phyloP scores from a whole-genome alignment of 2,888 invertebrate species.

The Synergus japonicus region DNA sequence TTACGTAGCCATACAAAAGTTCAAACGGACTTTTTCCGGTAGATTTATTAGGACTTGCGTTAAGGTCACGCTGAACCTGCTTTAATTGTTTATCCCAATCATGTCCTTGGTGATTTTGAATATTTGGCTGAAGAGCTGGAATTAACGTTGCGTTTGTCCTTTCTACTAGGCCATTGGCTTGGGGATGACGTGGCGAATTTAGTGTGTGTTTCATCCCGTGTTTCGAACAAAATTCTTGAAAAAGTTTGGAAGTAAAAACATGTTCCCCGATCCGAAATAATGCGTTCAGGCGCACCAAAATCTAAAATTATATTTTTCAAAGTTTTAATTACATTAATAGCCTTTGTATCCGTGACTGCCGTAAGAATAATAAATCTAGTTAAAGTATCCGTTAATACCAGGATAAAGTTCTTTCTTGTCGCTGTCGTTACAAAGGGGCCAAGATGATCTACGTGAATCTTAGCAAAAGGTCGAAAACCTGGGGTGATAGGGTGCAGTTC shows the following conservation, averaged over 20 bases:
- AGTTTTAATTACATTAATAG: slow-evolving; percentile 3
- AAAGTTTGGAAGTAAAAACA: slow-evolving; percentile 45
- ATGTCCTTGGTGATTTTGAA: slow-evolving; percentile 1
- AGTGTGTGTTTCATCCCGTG: not conserved
- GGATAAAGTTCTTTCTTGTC: slow-evolving; percentile 44
- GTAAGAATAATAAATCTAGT: slow-evolving; percentile 49
- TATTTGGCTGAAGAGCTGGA: slow-evolving; percentile 4
- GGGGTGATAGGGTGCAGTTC: slow-evolving; percentile 53
- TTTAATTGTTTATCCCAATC: slow-evolving; percentile 43
- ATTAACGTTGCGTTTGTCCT: slow-evolving; percentile 32
- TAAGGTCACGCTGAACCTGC: slow-evolving; percentile 52
- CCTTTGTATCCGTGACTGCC: slow-evolving; percentile 45
- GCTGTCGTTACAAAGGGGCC: slow-evolving; percentile 47
- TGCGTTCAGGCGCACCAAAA: too few relatives aligned
- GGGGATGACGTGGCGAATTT: slow-evolving; percentile 25
- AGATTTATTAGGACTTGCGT: slow-evolving; percentile 46
- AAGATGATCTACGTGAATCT: slow-evolving; percentile 49
- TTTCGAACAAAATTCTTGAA: slow-evolving; percentile 44
- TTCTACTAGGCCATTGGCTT: slow-evolving; percentile 37
- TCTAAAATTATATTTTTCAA: slow-evolving; percentile 49
- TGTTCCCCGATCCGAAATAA: slow-evolving; percentile 49
- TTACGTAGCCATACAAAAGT: slow-evolving; percentile 46
- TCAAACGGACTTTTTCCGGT: slow-evolving; percentile 50
- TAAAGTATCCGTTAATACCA: slow-evolving; percentile 50
- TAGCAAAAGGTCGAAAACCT: slow-evolving; percentile 49